Percentiles rank a stretch among this genome's conserved stretches.
Conservation (phyloP, 23 tunicate genomes). For the Trididemnum clinides region DNA sequence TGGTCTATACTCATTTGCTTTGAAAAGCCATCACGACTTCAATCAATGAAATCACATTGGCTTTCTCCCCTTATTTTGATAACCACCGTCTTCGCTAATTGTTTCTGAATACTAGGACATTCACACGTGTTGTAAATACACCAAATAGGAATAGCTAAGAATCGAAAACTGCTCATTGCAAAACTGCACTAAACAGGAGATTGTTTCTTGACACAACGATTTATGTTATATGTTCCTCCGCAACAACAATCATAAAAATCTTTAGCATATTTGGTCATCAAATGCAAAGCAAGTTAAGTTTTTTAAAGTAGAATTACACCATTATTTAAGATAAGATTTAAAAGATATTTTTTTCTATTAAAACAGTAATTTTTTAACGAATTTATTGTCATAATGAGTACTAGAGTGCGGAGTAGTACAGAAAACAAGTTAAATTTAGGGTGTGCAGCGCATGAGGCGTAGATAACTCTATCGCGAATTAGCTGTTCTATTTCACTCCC, state of each 20-base stretch:
- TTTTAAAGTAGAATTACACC: too few species aligned
- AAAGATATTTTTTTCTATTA: too few species aligned
- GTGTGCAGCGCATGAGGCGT: conserved; percentile 71
- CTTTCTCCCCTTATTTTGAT: conserved; percentile 86
- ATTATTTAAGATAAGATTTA: too few species aligned
- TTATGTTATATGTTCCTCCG: conserved; percentile 65
- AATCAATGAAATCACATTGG: conserved; percentile 70
- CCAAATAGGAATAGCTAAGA: conserved; percentile 76
- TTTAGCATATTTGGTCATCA: too few species aligned
- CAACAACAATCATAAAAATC: too few species aligned
- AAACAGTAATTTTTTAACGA: too few species aligned
- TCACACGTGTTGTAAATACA: conserved; percentile 85
- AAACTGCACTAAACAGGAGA: conserved; percentile 56
- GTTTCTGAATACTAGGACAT: conserved; percentile 83
- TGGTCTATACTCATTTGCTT: neutral
- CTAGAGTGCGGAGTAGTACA: neutral
- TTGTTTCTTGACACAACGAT: conserved; percentile 37
- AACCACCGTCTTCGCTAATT: conserved; percentile 85
- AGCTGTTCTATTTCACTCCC: conserved; percentile 88
- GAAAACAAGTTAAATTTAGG: neutral
- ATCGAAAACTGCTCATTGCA: conserved; percentile 70
- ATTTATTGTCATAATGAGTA: neutral
- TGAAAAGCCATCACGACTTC: neutral
- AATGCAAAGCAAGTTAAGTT: too few species aligned
- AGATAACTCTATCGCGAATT: conserved; percentile 1